These are phyloP conservation scores for Ceraclea dissimilis DNA, from an alignment of 2,888 invertebrate genomes.

Conservation along the genomic window DNA sequence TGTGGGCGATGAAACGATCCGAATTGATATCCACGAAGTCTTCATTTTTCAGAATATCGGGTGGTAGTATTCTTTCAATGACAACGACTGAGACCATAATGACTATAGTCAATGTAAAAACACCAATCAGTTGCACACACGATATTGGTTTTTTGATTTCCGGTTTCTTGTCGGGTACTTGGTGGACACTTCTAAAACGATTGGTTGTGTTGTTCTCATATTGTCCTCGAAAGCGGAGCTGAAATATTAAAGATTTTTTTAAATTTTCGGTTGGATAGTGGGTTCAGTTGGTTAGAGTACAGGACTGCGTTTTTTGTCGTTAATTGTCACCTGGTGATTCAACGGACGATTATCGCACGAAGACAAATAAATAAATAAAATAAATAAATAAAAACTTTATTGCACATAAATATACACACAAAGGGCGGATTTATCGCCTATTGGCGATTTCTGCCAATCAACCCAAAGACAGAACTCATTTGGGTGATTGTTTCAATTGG, in stretches of 20 bases:
- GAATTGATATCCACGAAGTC: conserved; percentile 32
- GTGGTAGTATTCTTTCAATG: conserved; percentile 53
- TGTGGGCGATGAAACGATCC: conserved; percentile 52
- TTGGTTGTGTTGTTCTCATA: conserved; percentile 3
- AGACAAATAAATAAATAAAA: too few species aligned
- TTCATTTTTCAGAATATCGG: conserved; percentile 40
- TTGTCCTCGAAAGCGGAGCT: conserved; percentile 10
- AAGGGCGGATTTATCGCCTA: too few species aligned
- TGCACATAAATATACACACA: too few species aligned
- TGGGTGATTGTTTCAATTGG: too few species aligned
- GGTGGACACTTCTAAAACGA: not conserved
- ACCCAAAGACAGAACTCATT: too few species aligned
- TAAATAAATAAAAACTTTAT: too few species aligned
- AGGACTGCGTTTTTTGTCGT: too few species aligned
- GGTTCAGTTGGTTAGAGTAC: too few species aligned
- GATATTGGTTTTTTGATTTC: conserved; percentile 21
- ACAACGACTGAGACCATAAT: conserved; percentile 48
- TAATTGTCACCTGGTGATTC: too few species aligned
- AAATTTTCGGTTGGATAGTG: too few species aligned
- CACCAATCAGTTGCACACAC: conserved; percentile 30
- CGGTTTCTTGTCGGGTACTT: not conserved
- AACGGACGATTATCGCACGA: too few species aligned
- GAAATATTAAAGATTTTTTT: conserved; percentile 3
- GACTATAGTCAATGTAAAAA: conserved; percentile 45
- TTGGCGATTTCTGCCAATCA: too few species aligned